Conservation (phyloP, 2,888 invertebrate species). For the Ramazzottius varieornatus region DNA sequence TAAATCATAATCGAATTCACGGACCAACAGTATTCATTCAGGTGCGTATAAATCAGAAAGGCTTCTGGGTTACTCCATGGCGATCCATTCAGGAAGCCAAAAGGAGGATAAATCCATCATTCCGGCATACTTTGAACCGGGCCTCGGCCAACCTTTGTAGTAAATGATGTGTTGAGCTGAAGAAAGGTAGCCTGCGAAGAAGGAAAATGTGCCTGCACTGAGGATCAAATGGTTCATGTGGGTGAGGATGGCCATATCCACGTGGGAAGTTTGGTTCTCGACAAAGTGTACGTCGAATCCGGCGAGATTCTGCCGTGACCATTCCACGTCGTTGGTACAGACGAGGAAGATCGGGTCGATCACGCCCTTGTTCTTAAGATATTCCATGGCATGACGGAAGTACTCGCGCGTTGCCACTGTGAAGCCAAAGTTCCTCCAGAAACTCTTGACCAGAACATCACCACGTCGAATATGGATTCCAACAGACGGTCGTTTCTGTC, state of each 20-base stretch:
- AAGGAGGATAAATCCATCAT: neutral
- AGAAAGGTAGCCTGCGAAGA: neutral
- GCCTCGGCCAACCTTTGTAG: neutral
- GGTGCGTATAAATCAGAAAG: no score
- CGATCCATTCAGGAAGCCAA: constrained; percentile 3
- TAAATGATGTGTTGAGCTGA: neutral
- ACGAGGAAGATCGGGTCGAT: neutral
- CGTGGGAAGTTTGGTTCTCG: neutral
- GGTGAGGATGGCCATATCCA: neutral
- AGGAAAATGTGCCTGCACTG: neutral
- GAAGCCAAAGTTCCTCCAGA: neutral
- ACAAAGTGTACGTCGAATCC: neutral
- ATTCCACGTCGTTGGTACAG: neutral
- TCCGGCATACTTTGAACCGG: neutral
- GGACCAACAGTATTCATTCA: no score
- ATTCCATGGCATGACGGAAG: neutral
- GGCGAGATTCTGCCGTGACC: neutral
- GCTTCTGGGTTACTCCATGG: neutral
- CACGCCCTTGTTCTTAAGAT: neutral
- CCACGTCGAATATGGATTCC: neutral
- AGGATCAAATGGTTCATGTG: neutral
- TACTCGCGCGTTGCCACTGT: neutral
- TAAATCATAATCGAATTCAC: no score
- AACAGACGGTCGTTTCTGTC: neutral
- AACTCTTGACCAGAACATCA: neutral